These are phyloP conservation scores for Orycteropus afer DNA, from an alignment of 2,113 vertebrate species.

Conservation along the genomic window DNA sequence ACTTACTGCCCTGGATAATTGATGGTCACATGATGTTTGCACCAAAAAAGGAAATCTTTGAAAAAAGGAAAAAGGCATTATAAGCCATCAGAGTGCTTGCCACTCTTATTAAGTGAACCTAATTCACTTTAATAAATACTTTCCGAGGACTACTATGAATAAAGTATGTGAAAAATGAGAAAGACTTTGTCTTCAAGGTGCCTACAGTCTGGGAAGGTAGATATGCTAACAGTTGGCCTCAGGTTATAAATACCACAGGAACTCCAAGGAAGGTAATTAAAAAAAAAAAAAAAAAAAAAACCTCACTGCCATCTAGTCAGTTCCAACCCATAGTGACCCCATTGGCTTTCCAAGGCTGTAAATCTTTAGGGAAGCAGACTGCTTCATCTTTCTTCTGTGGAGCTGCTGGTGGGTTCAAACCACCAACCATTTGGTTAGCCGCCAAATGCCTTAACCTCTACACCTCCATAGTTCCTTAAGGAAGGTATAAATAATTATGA, in stretches of 20 bases:
- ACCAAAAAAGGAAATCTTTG: slow-evolving; percentile 3
- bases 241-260: background rate
- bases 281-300: no score
- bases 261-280: background rate
- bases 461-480: no score
- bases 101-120: slow-evolving; percentile 34
- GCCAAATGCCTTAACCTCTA: no score
- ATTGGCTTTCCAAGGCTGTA: no score
- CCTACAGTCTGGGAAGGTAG: background rate
- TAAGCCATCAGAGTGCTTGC: slow-evolving; percentile 26
- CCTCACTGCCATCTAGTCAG: no score
- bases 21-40: background rate
- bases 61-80: background rate
- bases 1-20: slow-evolving; percentile 59
- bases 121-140: slow-evolving; percentile 46
- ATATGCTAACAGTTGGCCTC: background rate
- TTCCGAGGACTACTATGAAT: background rate
- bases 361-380: no score
- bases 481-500: slow-evolving; percentile 1
- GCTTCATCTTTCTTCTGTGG: no score
- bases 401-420: no score
- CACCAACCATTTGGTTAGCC: no score
- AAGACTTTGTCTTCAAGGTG: slow-evolving; percentile 51
- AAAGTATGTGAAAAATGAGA: background rate
- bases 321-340: no score